Conservation (phyloP, 2,797 vertebrate genomes). For the Rhinogobio ventralis region DNA sequence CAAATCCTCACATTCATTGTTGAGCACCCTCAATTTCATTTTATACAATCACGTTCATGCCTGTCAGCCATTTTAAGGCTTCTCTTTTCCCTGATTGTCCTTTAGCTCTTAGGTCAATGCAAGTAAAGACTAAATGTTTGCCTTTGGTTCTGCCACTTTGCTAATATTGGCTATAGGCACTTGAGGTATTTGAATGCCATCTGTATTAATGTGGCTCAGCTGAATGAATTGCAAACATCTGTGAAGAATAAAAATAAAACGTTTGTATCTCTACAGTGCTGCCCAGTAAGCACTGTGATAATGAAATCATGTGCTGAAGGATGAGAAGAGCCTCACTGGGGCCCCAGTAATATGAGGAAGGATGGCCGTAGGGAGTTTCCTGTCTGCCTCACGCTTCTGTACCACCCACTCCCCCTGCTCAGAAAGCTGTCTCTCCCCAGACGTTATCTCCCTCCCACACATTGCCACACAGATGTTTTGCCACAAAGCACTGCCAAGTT, state of each 20-base stretch:
- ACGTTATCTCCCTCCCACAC: constrained; percentile 58
- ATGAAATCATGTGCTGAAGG: constrained; percentile 15
- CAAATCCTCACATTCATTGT: not conserved
- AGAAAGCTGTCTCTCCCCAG: constrained; percentile 18
- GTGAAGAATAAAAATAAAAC: not conserved
- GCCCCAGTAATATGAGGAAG: constrained; percentile 8
- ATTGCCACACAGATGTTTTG: constrained; percentile 50
- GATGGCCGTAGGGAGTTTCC: constrained; percentile 46
- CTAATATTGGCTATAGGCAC: no score
- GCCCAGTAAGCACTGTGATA: not conserved
- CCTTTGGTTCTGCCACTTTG: not conserved
- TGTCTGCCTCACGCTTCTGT: constrained; percentile 40
- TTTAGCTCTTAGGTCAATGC: not conserved
- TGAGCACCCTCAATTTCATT: not conserved
- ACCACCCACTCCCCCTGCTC: constrained; percentile 17
- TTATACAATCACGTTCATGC: not conserved
- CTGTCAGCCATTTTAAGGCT: not conserved
- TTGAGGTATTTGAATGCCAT: not conserved
- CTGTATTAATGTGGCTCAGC: not conserved
- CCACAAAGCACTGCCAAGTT: constrained; percentile 33
- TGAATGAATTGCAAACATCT: not conserved
- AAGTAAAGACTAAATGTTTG: not conserved
- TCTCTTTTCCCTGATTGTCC: not conserved
- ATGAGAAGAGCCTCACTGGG: constrained; percentile 19
- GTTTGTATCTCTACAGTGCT: constrained; percentile 1